Percentiles rank a stretch among this genome's conserved stretches.
Evolutionary conservation across 37 sponge, comb jelly and placozoan genomes (phyloP).

Genomic region (Aplysina aerophoba): DNA sequence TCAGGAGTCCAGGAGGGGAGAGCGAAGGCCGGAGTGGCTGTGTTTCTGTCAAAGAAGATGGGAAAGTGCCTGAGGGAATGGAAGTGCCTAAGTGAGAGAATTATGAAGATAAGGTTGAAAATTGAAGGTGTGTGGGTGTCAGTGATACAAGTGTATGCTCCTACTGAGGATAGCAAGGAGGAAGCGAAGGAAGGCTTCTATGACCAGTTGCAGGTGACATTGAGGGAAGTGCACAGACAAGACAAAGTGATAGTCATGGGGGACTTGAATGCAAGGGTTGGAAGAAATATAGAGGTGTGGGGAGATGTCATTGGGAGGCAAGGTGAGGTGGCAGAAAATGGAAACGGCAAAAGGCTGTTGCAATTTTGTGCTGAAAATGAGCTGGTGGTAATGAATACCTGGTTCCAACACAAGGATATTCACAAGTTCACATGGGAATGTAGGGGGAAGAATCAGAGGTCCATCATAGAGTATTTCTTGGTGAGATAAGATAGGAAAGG

Average conservation of each 20-base stretch:
- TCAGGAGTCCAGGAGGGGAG: too few relatives aligned
- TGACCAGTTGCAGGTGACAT: not conserved
- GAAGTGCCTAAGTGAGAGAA: too few relatives aligned
- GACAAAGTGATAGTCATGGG: constrained; percentile 25
- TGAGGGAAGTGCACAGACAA: constrained; percentile 20
- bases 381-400: constrained; percentile 16
- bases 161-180: too few relatives aligned
- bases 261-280: constrained; percentile 12
- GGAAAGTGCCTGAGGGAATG: too few relatives aligned
- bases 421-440: constrained; percentile 16
- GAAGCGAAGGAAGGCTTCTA: too few relatives aligned
- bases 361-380: constrained; percentile 26
- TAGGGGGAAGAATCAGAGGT: not conserved
- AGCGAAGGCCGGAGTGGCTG: too few relatives aligned
- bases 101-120: too few relatives aligned
- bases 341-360: constrained; percentile 12
- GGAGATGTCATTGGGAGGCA: constrained; percentile 24
- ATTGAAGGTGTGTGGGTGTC: too few relatives aligned
- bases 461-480: not conserved
- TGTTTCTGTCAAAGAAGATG: too few relatives aligned
- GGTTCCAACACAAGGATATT: constrained; percentile 11
- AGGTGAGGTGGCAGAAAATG: constrained; percentile 26
- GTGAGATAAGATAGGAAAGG: not conserved
- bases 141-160: too few relatives aligned
- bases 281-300: constrained; percentile 18